phyloP scores from a whole-genome alignment of 1,140 invertebrate species.

The Drosophila tristis region DNA sequence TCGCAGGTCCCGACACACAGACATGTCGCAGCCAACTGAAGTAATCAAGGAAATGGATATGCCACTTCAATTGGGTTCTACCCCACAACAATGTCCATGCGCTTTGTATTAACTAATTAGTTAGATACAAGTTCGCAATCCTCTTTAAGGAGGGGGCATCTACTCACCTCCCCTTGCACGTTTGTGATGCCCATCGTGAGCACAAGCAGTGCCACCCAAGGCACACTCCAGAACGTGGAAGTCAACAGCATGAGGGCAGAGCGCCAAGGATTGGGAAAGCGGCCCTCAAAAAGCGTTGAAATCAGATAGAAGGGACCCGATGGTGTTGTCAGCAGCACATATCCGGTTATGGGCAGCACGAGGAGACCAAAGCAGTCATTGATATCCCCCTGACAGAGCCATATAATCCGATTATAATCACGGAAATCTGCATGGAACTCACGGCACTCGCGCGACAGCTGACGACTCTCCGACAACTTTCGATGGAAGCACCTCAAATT shows the following conservation, averaged over 20 bases:
- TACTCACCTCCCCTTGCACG: slow-evolving; percentile 35
- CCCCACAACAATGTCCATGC: slow-evolving; percentile 7
- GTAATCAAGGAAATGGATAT: slow-evolving; percentile 35
- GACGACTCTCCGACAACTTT: background rate
- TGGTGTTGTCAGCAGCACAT: slow-evolving; percentile 27
- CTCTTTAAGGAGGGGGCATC: background rate
- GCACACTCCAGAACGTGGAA: slow-evolving; percentile 12
- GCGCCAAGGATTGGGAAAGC: slow-evolving; percentile 1
- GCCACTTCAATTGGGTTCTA: slow-evolving; percentile 8
- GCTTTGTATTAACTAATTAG: background rate
- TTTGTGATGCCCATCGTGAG: slow-evolving; percentile 18
- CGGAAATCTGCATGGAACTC: background rate
- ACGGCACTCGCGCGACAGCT: background rate
- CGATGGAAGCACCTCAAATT: slow-evolving; percentile 8
- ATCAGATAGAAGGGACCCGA: slow-evolving; percentile 28
- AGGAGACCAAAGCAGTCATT: slow-evolving; percentile 14
- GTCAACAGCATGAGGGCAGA: slow-evolving; percentile 9
- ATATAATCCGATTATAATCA: slow-evolving; percentile 20
- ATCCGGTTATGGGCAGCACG: slow-evolving; percentile 26
- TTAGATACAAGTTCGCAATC: no score
- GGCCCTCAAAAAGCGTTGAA: slow-evolving; percentile 25
- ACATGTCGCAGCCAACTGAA: slow-evolving; percentile 36
- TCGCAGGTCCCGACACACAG: slow-evolving; percentile 44
- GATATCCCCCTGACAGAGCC: slow-evolving; percentile 9
- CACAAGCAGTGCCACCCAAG: slow-evolving; percentile 16